A percentile compares a stretch with the other conserved stretches of the same genome.
Conservation (phyloP, 2,113 vertebrate genomes). For the Hucho hucho region DNA sequence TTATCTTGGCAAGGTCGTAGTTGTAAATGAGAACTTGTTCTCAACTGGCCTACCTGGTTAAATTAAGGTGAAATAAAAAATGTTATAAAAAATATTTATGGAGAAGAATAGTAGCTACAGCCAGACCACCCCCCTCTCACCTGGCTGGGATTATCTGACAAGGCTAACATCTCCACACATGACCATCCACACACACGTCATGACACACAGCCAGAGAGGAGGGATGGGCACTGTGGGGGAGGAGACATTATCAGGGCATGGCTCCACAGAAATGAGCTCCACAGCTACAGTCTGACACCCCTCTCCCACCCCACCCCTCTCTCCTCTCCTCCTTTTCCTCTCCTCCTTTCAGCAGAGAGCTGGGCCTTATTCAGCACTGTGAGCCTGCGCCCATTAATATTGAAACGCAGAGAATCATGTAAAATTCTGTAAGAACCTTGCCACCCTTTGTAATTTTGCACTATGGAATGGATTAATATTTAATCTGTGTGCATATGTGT, state of each 20-base stretch:
- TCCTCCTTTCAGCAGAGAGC: neutral
- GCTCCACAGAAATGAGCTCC: too few relatives aligned
- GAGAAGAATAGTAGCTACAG: too few relatives aligned
- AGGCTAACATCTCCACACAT: constrained; percentile 40
- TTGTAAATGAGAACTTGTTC: too few relatives aligned
- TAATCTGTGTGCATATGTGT: constrained; percentile 33
- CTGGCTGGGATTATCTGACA: too few relatives aligned
- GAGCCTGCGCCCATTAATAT: constrained; percentile 62
- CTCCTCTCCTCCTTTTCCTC: constrained; percentile 30
- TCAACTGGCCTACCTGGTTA: too few relatives aligned
- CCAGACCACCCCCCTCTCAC: too few relatives aligned
- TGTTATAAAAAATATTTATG: too few relatives aligned
- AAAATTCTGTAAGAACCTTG: constrained; percentile 69
- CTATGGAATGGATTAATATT: constrained; percentile 65
- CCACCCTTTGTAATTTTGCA: constrained; percentile 51
- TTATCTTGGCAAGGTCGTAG: too few relatives aligned
- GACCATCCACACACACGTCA: neutral
- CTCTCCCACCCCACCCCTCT: constrained; percentile 56
- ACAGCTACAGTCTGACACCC: neutral
- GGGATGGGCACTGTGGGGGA: too few relatives aligned
- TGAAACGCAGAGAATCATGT: constrained; percentile 61
- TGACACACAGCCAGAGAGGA: too few relatives aligned
- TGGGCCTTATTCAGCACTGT: neutral
- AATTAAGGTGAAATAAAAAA: too few relatives aligned
- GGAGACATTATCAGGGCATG: too few relatives aligned